These are phyloP conservation scores for Geococcyx californianus DNA, from an alignment of 2,113 vertebrate genomes.

Conservation along the genomic window DNA sequence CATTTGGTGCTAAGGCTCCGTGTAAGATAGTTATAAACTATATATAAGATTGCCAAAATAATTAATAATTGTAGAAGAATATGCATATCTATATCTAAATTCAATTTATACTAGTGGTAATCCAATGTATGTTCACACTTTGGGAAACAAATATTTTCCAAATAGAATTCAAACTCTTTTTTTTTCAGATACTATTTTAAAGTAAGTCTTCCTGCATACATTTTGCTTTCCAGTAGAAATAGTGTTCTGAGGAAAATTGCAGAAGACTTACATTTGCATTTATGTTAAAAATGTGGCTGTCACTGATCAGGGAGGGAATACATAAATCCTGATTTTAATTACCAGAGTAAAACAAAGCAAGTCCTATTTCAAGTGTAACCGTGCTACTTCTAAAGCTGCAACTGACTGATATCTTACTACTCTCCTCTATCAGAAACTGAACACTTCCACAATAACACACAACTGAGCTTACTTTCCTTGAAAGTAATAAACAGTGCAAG, in stretches of 20 bases:
- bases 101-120: not conserved
- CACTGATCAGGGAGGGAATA: constrained; percentile 1
- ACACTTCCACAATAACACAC: constrained; percentile 55
- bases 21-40: not conserved
- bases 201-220: not conserved
- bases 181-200: constrained; percentile 11
- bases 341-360: constrained; percentile 22
- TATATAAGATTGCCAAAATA: not conserved
- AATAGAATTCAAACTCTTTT: not conserved
- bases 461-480: constrained; percentile 59
- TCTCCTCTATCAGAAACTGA: constrained; percentile 4
- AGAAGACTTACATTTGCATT: constrained; percentile 15
- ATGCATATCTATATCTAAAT: not conserved
- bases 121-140: not conserved
- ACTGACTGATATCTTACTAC: constrained; percentile 41
- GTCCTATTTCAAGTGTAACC: not conserved
- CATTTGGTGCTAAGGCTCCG: not conserved
- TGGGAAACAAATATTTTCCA: not conserved
- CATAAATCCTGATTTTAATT: constrained; percentile 51
- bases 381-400: constrained; percentile 13
- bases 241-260: not conserved
- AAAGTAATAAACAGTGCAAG: constrained; percentile 55
- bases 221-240: not conserved
- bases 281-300: not conserved
- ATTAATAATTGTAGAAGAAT: not conserved